Conservation (phyloP, 2,888 invertebrate genomes). For the Epistrophella euchroma region DNA sequence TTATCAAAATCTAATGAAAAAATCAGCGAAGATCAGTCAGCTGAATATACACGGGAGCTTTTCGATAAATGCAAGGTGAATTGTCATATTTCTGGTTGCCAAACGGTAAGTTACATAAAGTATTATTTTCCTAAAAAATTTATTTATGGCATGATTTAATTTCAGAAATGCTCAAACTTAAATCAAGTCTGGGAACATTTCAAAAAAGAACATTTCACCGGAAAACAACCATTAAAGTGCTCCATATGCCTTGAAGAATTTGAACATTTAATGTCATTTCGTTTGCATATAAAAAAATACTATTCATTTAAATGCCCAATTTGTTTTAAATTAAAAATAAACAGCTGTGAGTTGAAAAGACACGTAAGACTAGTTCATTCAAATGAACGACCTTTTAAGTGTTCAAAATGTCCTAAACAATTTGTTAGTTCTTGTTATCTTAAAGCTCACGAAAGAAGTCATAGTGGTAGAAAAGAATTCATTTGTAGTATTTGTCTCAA, state of each 20-base stretch:
- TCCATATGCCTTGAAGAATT: neutral
- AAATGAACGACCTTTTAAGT: neutral
- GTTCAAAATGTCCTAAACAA: neutral
- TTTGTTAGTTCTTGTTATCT: neutral
- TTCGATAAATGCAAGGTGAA: neutral
- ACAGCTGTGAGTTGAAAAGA: neutral
- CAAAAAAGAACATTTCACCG: neutral
- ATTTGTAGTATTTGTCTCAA: neutral
- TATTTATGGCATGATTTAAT: neutral
- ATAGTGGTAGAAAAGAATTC: neutral
- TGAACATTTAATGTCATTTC: neutral
- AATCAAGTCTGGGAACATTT: neutral
- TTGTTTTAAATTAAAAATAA: neutral
- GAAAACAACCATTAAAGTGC: neutral
- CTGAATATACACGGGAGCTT: neutral
- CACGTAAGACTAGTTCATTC: neutral
- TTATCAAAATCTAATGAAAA: neutral
- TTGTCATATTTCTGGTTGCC: neutral
- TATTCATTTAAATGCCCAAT: neutral
- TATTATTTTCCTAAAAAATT: neutral
- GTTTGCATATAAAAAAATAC: neutral
- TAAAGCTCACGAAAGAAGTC: neutral
- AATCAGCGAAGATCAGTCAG: neutral
- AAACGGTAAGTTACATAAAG: neutral
- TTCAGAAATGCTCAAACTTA: neutral